Evolutionary conservation across 2,888 invertebrate species (phyloP), one percentile per base, ranked within the genome.

Genomic region (Eupithecia insigniata): DNA sequence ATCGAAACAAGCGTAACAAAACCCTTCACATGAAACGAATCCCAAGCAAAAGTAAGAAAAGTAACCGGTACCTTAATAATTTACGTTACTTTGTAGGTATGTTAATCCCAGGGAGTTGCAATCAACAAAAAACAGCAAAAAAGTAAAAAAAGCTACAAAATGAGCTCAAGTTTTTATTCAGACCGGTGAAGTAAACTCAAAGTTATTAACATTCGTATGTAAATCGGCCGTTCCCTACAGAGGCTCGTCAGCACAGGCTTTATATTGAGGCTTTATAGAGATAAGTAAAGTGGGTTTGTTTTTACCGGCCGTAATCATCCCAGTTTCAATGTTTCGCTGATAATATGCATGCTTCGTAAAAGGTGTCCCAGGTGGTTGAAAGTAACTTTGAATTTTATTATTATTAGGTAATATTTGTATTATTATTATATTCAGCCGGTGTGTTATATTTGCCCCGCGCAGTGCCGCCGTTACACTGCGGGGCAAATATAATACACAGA

Each of bases 161-260:
- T 74, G 64, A 69, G 69, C 62, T 51, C 39, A 65, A 67, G 60
- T 71, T 74, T 73, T 71, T 71, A 74, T 74, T 69, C 71, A 69
- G 67, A 71, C 74, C 74, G 71, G 71, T 74, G 74, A 64, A 65
- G 71, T 71, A 67, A 71, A 71, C 74, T 70, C 32, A 88, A 88
- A 90, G 90, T 90, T 92, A 91, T 91, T 88, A 91, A 88, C 89
- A 91, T 92, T 92, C 85, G 90, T 90, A 92, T 92, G 92, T 89
- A 91, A 92, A 92, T 92, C 87, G 88, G 89, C 86, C 84, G 82
- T 86, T 87, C 86, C 87, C 86, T 80, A 81, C 83, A 85, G 88
- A 83, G 84, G 82, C 86, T 86, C 88, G 85, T 86, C 90, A 86
- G 86, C 86, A 84, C 80, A 84, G 86, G 84, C 87, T 88, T 88